Conservation (phyloP, 2,888 invertebrate species). For the Agrochola circellaris region DNA sequence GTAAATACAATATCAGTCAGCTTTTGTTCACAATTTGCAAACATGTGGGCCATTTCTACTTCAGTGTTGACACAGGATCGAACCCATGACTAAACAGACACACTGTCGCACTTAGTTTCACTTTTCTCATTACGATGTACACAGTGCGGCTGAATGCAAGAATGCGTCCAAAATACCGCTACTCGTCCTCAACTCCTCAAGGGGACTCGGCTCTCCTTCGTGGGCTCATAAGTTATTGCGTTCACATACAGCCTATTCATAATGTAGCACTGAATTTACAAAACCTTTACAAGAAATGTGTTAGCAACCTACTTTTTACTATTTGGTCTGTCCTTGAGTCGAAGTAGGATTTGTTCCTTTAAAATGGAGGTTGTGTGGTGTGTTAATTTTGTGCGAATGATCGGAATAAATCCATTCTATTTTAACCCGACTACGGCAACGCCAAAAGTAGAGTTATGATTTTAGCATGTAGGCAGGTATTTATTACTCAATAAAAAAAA, state of each 20-base stretch:
- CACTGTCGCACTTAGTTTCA: slow-evolving; percentile 40
- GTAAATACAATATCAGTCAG: too few species aligned
- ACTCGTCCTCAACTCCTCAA: slow-evolving; percentile 71
- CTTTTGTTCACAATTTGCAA: neutral
- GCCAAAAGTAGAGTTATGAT: neutral
- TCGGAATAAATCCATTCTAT: neutral
- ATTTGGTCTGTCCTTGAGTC: slow-evolving; percentile 14
- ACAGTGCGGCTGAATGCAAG: slow-evolving; percentile 52
- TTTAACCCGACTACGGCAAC: neutral
- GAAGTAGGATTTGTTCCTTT: slow-evolving; percentile 8
- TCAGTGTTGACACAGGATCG: slow-evolving; percentile 23
- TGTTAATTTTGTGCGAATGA: neutral
- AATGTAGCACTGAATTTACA: slow-evolving; percentile 40
- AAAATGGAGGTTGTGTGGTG: neutral
- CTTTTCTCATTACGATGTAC: slow-evolving; percentile 55
- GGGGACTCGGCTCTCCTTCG: slow-evolving; percentile 62
- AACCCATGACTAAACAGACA: slow-evolving; percentile 18
- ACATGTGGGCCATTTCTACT: neutral
- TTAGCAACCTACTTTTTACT: slow-evolving; percentile 52
- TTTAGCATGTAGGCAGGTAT: neutral
- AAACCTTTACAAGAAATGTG: slow-evolving; percentile 45
- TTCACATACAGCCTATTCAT: slow-evolving; percentile 63
- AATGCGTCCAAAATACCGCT: slow-evolving; percentile 80
- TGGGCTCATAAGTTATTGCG: slow-evolving; percentile 64
- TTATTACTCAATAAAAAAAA: too few species aligned